phyloP scores from a whole-genome alignment of 92 coral and sea anemone genomes.

The Palythoa grandiflora region DNA sequence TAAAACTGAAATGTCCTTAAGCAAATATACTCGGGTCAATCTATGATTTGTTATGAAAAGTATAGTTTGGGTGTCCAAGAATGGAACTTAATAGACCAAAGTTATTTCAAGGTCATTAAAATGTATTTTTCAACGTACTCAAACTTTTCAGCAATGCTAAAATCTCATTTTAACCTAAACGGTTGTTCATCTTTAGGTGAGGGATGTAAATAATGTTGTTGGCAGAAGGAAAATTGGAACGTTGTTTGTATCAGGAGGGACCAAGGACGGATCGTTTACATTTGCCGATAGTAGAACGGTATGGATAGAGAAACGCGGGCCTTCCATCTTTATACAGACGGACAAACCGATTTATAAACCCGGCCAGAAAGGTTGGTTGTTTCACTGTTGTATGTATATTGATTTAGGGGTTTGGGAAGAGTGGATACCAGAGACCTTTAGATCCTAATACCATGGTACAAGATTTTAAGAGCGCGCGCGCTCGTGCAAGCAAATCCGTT shows the following conservation, averaged over 20 bases:
- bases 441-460: too few relatives aligned
- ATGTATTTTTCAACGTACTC: too few relatives aligned
- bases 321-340: constrained; percentile 83
- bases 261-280: background rate
- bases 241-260: constrained; percentile 46
- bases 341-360: constrained; percentile 98
- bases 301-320: constrained; percentile 53
- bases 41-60: background rate
- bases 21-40: too few relatives aligned
- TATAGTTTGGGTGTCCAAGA: too few relatives aligned
- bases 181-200: background rate
- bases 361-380: constrained; percentile 87
- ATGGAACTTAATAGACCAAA: too few relatives aligned
- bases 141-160: background rate
- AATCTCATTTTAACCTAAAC: background rate
- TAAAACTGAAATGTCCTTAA: too few relatives aligned
- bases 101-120: too few relatives aligned
- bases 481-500: too few relatives aligned
- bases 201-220: constrained; percentile 5
- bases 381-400: background rate
- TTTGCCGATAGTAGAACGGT: constrained; percentile 55
- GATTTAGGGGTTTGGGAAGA: too few relatives aligned
- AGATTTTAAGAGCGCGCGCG: too few relatives aligned
- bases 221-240: constrained; percentile 23
- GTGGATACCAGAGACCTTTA: too few relatives aligned